Evolutionary conservation across 2,888 invertebrate genomes (phyloP).

Genomic region (Aphodius granarius): DNA sequence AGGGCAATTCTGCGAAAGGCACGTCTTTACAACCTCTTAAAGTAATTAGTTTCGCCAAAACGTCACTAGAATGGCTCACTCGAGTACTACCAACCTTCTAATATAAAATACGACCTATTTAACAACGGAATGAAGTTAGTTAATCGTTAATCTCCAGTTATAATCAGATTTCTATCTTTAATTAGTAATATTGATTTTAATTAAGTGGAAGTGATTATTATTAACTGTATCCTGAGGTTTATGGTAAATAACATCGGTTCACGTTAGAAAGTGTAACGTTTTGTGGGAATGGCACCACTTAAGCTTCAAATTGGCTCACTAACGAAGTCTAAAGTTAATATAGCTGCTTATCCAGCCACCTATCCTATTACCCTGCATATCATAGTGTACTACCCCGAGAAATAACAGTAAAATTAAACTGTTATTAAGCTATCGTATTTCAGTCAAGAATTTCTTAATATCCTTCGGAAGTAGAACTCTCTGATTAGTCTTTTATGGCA

Average conservation of each 20-base stretch:
- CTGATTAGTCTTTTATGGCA: not conserved
- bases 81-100: not conserved
- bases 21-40: constrained; percentile 7
- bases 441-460: not conserved
- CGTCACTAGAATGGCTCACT: not conserved
- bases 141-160: not conserved
- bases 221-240: not conserved
- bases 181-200: not conserved
- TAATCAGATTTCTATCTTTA: not conserved
- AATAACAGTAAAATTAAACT: not conserved
- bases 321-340: not conserved
- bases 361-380: not conserved
- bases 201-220: not conserved
- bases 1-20: not conserved
- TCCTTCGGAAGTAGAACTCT: not conserved
- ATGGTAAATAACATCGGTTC: not conserved
- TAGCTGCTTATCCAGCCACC: not conserved
- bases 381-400: not conserved
- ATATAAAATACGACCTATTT: not conserved
- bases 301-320: not conserved
- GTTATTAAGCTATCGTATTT: not conserved
- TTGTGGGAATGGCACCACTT: not conserved
- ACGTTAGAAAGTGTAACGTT: not conserved
- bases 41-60: constrained; percentile 11
- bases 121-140: not conserved